Conservation (phyloP, 2,797 vertebrate genomes). For the Falco biarmicus region DNA sequence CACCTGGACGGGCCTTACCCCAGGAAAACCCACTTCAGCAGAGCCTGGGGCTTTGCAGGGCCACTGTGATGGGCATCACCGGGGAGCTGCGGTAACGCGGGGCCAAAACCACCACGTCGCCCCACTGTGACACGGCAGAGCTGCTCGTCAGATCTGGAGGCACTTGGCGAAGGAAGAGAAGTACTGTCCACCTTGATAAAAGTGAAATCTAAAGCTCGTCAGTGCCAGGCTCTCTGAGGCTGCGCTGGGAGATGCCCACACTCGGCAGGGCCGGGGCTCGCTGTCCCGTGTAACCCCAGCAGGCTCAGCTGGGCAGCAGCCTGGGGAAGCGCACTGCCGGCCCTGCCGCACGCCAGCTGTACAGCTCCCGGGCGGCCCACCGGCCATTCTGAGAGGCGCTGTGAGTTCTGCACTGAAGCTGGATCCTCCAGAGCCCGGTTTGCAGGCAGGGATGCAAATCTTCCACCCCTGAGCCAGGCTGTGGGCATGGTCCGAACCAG, state of each 20-base stretch:
- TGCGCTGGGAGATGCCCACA: fast-evolving
- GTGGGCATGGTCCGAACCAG: fast-evolving
- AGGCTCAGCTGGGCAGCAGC: not conserved
- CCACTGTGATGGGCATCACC: fast-evolving
- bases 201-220: not conserved
- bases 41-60: not conserved
- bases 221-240: not conserved
- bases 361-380: too few relatives aligned
- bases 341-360: too few relatives aligned
- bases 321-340: too few relatives aligned
- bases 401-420: not conserved
- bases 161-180: not conserved
- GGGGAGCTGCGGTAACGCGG: fast-evolving
- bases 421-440: not conserved
- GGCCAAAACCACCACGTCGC: not conserved
- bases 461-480: not conserved
- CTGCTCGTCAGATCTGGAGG: not conserved
- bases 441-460: not conserved
- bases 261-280: fast-evolving
- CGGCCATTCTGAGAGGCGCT: fast-evolving
- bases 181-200: fast-evolving
- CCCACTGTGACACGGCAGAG: fast-evolving
- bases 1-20: fast-evolving
- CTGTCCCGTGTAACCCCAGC: fast-evolving
- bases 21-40: not conserved